Base-by-base conservation (phyloP, 2,888 invertebrate species). In the Therioaphis trifolii region DNA sequence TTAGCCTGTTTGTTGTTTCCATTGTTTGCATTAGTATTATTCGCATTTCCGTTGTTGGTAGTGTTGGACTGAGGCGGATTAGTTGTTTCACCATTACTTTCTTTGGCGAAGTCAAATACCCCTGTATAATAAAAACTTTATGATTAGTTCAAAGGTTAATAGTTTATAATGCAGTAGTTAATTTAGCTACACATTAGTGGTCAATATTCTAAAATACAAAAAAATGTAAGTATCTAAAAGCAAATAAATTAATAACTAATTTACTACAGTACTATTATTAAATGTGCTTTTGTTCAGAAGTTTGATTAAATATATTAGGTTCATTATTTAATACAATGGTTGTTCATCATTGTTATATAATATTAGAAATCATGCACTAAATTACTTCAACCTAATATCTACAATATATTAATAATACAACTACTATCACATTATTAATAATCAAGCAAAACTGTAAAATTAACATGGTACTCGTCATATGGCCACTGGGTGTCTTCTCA, bases 1-100 rank as follows among this genome's bases (percentile, higher is more conserved):
- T 82, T 82, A n/a, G 63, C 21, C 9, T 61, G 52, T 66, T 82
- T 82, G 24, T 29, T 74, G 46, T 80, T 80, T 46, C 80, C 80
- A 2, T 80, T 80, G 43, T 61, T 82, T 35, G 71, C 49, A 40
- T 78, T 79, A 61, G 49, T 58, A 66, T 46, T 79, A 49, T 79
- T 84, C n/a, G 74, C 24, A 49, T 49, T 84, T 78, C 84, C 84
- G 40, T 69, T 79, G 35, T 78, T 84, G 49, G 68, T 46, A 12
- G 78, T 18, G 29, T 58, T 84, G 0, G 55, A 35, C 40, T 84
- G 71, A 61, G 75, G 79, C 79, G 84, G 7, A 27, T 27, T 66
- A n/a, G 35, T 66, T 9, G 74, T 2, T 46, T 80, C 82, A 43
- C 14, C 14, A 40, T 46, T 80, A 35, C 4, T 78, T 12, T 82